A percentile compares a stretch with the other conserved stretches of the same genome.
Evolutionary conservation across 2,797 vertebrate species (phyloP).

Genomic region (Glyptemys insculpta): DNA sequence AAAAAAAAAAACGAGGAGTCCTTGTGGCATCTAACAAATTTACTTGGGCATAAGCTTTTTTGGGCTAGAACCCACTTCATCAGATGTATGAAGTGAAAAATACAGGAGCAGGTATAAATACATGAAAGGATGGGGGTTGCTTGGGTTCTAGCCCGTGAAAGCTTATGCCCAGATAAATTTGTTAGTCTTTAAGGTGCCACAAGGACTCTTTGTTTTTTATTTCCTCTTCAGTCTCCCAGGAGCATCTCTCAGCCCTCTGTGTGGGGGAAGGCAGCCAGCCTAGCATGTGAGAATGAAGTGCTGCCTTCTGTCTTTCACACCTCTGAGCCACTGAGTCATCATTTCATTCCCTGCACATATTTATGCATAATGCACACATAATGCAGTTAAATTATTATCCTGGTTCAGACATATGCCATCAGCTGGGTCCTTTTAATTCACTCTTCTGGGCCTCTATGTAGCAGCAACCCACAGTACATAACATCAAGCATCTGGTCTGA

Average conservation of each 20-base stretch:
- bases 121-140: too few relatives aligned
- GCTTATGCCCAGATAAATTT: too few relatives aligned
- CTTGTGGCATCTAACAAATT: too few relatives aligned
- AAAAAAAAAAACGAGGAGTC: too few relatives aligned
- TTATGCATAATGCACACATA: conserved; percentile 66
- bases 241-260: background rate
- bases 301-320: conserved; percentile 68
- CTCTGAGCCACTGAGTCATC: conserved; percentile 68
- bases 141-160: too few relatives aligned
- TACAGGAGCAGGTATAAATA: too few relatives aligned
- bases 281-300: conserved; percentile 58
- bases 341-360: conserved; percentile 58
- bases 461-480: conserved; percentile 5
- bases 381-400: conserved; percentile 44
- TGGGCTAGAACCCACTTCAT: too few relatives aligned
- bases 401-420: conserved; percentile 16
- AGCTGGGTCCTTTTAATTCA: conserved; percentile 43
- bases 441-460: background rate
- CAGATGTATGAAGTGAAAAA: too few relatives aligned
- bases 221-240: conserved; percentile 39
- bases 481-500: conserved; percentile 35
- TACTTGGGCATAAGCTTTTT: too few relatives aligned
- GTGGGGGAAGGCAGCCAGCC: conserved; percentile 1
- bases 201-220: background rate
- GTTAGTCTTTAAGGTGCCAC: too few relatives aligned